Conservation (phyloP, 23 tunicate species). For the Botrylloides violaceus region DNA sequence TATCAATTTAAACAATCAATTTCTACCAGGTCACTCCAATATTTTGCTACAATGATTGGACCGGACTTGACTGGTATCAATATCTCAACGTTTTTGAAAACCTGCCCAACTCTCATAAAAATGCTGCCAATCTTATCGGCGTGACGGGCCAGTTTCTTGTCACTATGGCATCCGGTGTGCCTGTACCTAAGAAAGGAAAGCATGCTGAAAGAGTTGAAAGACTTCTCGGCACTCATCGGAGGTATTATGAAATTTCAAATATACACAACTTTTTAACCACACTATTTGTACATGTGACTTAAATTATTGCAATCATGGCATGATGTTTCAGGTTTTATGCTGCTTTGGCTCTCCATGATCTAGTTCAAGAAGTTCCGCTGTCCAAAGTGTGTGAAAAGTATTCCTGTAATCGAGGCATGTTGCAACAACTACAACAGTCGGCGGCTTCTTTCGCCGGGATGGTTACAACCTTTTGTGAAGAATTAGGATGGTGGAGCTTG, state of each 20-base stretch:
- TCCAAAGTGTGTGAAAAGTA: constrained; percentile 46
- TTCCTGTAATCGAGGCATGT: constrained; percentile 59
- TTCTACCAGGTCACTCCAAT: constrained; percentile 66
- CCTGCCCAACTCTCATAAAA: constrained; percentile 38
- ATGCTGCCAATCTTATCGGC: constrained; percentile 66
- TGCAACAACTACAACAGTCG: constrained; percentile 81
- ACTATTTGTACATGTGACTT: background rate
- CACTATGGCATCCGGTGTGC: constrained; percentile 51
- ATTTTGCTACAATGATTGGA: constrained; percentile 26
- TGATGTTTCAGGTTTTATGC: constrained; percentile 64
- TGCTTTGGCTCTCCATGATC: constrained; percentile 72
- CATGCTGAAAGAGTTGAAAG: constrained; percentile 33
- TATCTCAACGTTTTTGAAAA: constrained; percentile 45
- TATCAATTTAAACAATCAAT: background rate
- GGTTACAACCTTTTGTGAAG: constrained; percentile 93
- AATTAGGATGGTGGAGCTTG: constrained; percentile 92
- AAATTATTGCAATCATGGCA: background rate
- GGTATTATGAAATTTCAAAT: no score
- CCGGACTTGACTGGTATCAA: constrained; percentile 56
- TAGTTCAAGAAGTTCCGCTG: constrained; percentile 63
- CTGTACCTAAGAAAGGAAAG: constrained; percentile 15
- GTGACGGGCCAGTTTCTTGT: constrained; percentile 52
- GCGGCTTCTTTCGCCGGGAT: constrained; percentile 95
- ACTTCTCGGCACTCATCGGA: constrained; percentile 49
- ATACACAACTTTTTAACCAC: no score